phyloP scores from a whole-genome alignment of 2,888 invertebrate species.

The Ennomos erosarius region DNA sequence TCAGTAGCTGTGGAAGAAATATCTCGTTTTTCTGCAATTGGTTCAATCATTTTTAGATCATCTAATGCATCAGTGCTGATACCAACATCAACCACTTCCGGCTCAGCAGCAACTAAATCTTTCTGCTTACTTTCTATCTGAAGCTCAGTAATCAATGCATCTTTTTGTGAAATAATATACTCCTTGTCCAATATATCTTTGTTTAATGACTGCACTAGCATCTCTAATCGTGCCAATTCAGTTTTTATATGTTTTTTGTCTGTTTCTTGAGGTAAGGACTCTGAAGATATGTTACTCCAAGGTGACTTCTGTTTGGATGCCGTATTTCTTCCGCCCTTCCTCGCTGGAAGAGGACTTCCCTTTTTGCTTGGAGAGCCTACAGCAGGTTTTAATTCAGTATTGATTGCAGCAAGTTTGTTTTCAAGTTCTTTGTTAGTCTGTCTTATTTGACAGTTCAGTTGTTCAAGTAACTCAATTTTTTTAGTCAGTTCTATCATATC shows the following conservation, averaged over 20 bases:
- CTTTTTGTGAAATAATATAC: slow-evolving; percentile 73
- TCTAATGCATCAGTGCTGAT: slow-evolving; percentile 53
- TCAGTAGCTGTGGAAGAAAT: slow-evolving; percentile 35
- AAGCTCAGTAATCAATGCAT: slow-evolving; percentile 71
- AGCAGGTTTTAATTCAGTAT: slow-evolving; percentile 59
- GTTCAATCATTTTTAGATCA: slow-evolving; percentile 26
- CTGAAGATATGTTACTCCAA: slow-evolving; percentile 74
- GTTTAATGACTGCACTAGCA: slow-evolving; percentile 74
- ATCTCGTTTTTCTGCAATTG: slow-evolving; percentile 22
- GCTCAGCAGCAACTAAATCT: slow-evolving; percentile 35
- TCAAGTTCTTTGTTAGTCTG: slow-evolving; percentile 83
- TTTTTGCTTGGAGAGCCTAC: slow-evolving; percentile 64
- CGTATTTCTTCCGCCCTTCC: slow-evolving; percentile 73
- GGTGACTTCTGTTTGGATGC: slow-evolving; percentile 76
- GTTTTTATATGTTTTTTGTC: slow-evolving; percentile 69
- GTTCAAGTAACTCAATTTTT: slow-evolving; percentile 81
- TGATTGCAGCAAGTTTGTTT: slow-evolving; percentile 69
- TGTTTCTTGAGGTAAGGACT: slow-evolving; percentile 67
- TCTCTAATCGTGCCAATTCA: slow-evolving; percentile 69
- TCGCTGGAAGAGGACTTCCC: slow-evolving; percentile 69
- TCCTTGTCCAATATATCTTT: slow-evolving; percentile 81
- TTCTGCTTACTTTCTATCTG: slow-evolving; percentile 47
- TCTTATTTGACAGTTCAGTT: slow-evolving; percentile 81
- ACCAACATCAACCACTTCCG: slow-evolving; percentile 57
- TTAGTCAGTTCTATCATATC: slow-evolving; percentile 75